These are phyloP conservation scores for Elephantulus edwardii DNA, from an alignment of 2,113 vertebrate species.

Conservation along the genomic window DNA sequence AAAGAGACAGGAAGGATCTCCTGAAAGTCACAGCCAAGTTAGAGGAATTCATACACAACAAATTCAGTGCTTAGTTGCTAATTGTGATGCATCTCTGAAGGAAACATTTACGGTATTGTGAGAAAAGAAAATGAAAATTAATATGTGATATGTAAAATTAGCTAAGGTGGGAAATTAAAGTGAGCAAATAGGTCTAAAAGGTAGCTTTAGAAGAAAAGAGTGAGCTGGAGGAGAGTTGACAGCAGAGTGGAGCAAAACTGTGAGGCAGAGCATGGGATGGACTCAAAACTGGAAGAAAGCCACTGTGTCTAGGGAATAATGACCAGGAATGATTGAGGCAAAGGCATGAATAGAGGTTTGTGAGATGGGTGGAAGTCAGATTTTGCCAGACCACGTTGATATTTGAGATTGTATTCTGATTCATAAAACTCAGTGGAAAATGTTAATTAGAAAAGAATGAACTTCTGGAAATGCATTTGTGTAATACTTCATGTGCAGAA, in stretches of 20 bases:
- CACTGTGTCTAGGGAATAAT: not conserved
- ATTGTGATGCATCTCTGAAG: slow-evolving; percentile 3
- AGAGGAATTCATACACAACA: not conserved
- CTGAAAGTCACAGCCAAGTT: not conserved
- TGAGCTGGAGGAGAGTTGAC: not conserved
- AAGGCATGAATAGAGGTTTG: not conserved
- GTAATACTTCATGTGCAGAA: not conserved
- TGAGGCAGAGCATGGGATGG: not conserved
- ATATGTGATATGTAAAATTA: not conserved
- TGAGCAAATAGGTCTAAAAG: not conserved
- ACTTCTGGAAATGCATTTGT: not conserved
- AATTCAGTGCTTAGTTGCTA: not conserved
- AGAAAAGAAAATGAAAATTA: not conserved
- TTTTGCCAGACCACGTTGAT: not conserved
- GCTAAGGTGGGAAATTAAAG: not conserved
- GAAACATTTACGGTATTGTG: not conserved
- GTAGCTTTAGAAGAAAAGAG: not conserved
- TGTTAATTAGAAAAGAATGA: not conserved
- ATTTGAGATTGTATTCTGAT: not conserved
- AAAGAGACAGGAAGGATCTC: not conserved
- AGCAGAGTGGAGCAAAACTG: not conserved
- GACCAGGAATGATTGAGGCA: accelerated
- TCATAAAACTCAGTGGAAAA: not conserved
- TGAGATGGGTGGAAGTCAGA: not conserved
- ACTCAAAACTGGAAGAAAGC: not conserved